Conservation (phyloP, 2,888 invertebrate species). For the Himalopsyche japonica region DNA sequence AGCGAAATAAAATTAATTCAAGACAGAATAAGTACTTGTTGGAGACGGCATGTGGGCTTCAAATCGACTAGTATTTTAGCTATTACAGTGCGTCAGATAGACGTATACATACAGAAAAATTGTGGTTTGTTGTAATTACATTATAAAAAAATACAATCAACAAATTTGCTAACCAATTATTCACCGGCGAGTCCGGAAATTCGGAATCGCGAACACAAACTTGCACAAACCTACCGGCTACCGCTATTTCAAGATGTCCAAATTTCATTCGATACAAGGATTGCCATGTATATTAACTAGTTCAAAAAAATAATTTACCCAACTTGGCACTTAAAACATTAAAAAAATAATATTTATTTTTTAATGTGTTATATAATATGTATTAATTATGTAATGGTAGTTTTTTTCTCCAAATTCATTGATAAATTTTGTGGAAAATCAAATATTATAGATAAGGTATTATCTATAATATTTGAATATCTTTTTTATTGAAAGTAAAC, state of each 20-base stretch:
- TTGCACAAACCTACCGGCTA: not conserved
- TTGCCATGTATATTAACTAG: not conserved
- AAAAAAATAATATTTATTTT: too few species aligned
- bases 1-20: not conserved
- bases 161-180: not conserved
- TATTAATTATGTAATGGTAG: too few species aligned
- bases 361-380: too few species aligned
- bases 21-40: not conserved
- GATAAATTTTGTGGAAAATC: too few species aligned
- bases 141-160: not conserved
- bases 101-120: not conserved
- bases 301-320: too few species aligned
- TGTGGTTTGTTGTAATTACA: not conserved
- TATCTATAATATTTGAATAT: too few species aligned
- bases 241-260: not conserved
- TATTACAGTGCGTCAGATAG: not conserved
- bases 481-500: too few species aligned
- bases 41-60: not conserved
- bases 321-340: too few species aligned
- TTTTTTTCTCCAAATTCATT: too few species aligned
- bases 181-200: not conserved
- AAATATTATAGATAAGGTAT: too few species aligned
- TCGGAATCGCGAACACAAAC: not conserved
- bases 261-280: not conserved
- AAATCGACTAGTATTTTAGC: not conserved